A percentile compares a stretch with the other conserved stretches of the same genome.
phyloP scores from a whole-genome alignment of 2,888 invertebrate species.

The Polydrusus pterygomalis region DNA sequence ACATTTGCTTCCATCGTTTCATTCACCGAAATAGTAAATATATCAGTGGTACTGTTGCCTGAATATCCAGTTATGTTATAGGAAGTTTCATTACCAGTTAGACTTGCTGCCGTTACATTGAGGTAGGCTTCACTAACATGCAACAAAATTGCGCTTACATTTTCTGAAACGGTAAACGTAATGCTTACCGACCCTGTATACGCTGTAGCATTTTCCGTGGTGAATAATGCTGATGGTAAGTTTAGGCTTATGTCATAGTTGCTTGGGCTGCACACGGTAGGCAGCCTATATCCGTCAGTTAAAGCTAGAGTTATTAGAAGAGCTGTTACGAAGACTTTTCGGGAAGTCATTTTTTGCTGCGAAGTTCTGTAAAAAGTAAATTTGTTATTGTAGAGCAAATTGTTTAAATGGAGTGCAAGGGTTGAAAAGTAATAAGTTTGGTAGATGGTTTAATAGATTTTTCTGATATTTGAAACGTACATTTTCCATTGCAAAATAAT shows the following conservation, averaged over 20 bases:
- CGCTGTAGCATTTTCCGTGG: slow-evolving; percentile 40
- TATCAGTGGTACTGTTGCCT: slow-evolving; percentile 51
- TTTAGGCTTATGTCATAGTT: slow-evolving; percentile 74
- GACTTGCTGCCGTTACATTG: slow-evolving; percentile 30
- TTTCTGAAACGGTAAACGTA: slow-evolving; percentile 38
- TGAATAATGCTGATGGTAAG: slow-evolving; percentile 49
- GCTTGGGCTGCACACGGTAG: slow-evolving; percentile 72
- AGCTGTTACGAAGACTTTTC: not conserved
- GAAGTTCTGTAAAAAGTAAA: slow-evolving; percentile 1
- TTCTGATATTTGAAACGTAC: too few relatives aligned
- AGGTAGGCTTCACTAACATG: slow-evolving; percentile 49
- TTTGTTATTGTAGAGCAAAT: not conserved
- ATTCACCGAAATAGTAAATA: slow-evolving; percentile 47
- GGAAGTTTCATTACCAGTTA: slow-evolving; percentile 12
- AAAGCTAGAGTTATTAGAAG: slow-evolving; percentile 12
- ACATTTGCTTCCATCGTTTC: slow-evolving; percentile 9
- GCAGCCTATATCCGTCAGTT: slow-evolving; percentile 71
- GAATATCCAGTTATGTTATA: slow-evolving; percentile 26
- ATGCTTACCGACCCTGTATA: slow-evolving; percentile 52
- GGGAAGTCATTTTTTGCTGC: not conserved
- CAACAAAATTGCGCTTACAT: slow-evolving; percentile 43
- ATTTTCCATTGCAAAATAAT: too few relatives aligned
- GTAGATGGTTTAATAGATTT: too few relatives aligned
- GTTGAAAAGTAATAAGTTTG: too few relatives aligned
- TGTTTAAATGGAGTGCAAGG: too few relatives aligned